These are phyloP conservation scores for Cirrhinus molitorella DNA, from an alignment of 2,797 vertebrate genomes.

Conservation along the genomic window DNA sequence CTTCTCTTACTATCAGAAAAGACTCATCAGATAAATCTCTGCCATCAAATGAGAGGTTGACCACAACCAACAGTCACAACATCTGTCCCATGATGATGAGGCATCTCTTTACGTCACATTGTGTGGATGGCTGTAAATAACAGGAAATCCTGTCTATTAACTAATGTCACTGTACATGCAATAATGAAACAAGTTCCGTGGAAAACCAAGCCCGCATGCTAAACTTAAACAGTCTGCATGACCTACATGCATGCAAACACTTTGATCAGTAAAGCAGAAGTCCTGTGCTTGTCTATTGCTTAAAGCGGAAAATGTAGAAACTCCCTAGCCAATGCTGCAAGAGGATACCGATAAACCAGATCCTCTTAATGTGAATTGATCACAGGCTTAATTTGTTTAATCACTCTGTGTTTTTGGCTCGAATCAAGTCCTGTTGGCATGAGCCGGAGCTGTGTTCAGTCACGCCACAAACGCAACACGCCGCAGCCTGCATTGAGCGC, in stretches of 20 bases:
- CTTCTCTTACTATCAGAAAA: not conserved
- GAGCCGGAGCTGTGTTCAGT: slow-evolving; percentile 15
- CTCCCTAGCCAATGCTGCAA: not conserved
- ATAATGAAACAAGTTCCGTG: not conserved
- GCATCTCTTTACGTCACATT: not conserved
- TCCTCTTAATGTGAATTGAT: slow-evolving; percentile 10
- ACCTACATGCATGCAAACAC: not conserved
- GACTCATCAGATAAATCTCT: not conserved
- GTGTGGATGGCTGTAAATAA: slow-evolving; percentile 4
- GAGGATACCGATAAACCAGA: not conserved
- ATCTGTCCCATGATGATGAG: not conserved
- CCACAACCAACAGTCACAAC: not conserved
- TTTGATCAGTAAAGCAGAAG: not conserved
- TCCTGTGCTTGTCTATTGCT: not conserved
- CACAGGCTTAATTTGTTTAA: slow-evolving; percentile 9
- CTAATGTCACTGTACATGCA: not conserved
- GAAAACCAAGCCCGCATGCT: not conserved
- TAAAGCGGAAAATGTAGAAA: not conserved
- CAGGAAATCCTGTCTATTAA: not conserved
- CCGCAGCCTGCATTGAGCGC: not conserved
- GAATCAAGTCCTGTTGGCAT: not conserved
- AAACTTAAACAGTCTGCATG: not conserved
- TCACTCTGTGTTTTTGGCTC: not conserved
- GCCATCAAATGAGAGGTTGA: not conserved
- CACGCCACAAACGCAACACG: slow-evolving; percentile 5